These are phyloP conservation scores for Poecilia gillii DNA, from an alignment of 2,797 vertebrate genomes.

Conservation along the genomic window DNA sequence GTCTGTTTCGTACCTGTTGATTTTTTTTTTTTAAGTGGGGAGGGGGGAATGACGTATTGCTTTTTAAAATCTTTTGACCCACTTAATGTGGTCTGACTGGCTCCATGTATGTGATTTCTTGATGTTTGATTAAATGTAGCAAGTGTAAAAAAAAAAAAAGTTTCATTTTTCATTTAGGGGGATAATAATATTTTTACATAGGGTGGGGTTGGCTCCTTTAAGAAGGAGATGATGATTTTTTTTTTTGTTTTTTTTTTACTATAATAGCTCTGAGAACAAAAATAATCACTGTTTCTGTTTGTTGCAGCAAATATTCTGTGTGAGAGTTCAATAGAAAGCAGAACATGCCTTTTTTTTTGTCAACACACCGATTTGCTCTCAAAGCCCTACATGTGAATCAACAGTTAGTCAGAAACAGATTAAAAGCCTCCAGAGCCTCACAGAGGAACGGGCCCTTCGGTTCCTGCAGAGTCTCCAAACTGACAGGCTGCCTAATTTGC, in stretches of 20 bases:
- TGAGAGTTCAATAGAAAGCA: conserved; percentile 28
- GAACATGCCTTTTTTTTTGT: not conserved
- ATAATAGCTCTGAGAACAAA: not conserved
- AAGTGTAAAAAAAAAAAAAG: not conserved
- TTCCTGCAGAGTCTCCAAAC: conserved; percentile 19
- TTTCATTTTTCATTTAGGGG: not conserved
- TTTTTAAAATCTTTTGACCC: not conserved
- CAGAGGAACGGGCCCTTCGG: conserved; percentile 19
- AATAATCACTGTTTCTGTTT: not conserved
- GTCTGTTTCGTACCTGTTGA: not conserved
- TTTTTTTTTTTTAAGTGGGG: not conserved
- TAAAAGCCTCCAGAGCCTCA: conserved; percentile 1
- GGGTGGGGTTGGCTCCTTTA: not conserved
- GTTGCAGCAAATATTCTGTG: conserved; percentile 11
- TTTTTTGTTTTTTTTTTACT: not conserved
- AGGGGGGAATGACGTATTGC: not conserved
- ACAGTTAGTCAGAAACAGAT: conserved; percentile 19
- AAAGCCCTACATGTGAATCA: conserved; percentile 19
- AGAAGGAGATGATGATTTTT: not conserved
- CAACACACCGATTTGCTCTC: conserved; percentile 10
- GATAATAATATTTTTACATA: not conserved
- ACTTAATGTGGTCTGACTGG: not conserved
- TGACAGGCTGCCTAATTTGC: conserved; percentile 26
- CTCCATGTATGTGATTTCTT: not conserved
- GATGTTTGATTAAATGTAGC: not conserved